Evolutionary conservation across 2,113 vertebrate genomes (phyloP), one percentile per base, ranked within the genome.

Genomic region (Caretta caretta): DNA sequence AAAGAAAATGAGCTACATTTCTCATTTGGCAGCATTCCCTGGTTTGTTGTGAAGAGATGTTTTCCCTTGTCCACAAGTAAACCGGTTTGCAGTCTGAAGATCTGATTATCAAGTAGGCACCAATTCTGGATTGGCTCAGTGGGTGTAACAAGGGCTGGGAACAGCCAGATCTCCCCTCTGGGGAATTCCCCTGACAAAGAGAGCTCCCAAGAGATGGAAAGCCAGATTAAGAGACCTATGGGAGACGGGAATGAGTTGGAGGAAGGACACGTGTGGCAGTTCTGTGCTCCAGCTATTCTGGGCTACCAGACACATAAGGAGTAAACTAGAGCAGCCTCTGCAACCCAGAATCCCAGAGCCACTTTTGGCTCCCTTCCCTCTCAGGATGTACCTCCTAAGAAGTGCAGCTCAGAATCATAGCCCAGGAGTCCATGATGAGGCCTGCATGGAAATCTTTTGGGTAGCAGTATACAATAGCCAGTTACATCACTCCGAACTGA

Each of bases 121-220:
- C 13, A 29, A 48, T 78, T 78, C 25, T 46, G 20, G 38, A 17
- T 3, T 78, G 62, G 31, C 54, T 6, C 31, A 19, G 42, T 1
- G 10, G 3, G 20, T 75, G 19, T 42, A 75, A 75, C 8, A 42
- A n/a, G n/a, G 69, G 65, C 16, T 38, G 35, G 29, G 17, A 75
- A 31, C 59, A 35, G 29, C 31, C 59, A 65, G 59, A 31, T 65
- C 59, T 65, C 35, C 8, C 62, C 62, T n/a, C 35, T n/a, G n/a
- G 35, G 35, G 65, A 72, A 72, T 38, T 72, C 35, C n/a, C 19
- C 35, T 38, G 19, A 72, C 17, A 72, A 22, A 72, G 65, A 35
- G 10, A 5, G 10, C 0, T 0, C 5, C 0, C 24, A 35, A 4
- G 10, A 4, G n/a, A 1, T 8, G 2, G 35, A 78, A 48, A 42